Conservation (phyloP, 2,113 vertebrate species). For the Origma solitaria region DNA sequence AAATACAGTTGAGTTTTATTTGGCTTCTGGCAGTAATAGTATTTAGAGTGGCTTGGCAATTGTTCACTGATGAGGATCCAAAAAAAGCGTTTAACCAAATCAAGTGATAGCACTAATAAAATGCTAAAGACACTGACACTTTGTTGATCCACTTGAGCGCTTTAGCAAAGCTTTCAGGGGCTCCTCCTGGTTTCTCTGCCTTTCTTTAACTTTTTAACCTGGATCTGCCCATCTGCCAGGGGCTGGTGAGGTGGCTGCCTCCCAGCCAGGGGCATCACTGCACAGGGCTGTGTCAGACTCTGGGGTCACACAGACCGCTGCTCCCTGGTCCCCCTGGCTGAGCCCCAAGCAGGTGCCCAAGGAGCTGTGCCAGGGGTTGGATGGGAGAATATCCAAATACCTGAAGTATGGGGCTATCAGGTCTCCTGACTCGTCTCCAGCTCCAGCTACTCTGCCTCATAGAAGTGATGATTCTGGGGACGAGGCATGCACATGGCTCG, state of each 20-base stretch:
- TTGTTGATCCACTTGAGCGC: neutral
- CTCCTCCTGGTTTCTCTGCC: neutral
- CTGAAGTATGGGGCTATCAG: neutral
- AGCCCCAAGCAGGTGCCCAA: neutral
- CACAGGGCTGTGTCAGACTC: neutral
- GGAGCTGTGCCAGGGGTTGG: fast-evolving
- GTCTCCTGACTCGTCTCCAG: neutral
- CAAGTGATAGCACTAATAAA: neutral
- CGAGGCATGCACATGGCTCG: fast-evolving
- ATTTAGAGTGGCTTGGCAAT: slow-evolving; percentile 9
- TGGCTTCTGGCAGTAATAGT: neutral
- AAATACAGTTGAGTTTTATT: neutral
- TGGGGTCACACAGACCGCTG: neutral
- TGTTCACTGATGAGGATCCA: neutral
- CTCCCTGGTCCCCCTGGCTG: neutral
- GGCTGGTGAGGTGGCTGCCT: neutral
- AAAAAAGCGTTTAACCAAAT: slow-evolving; percentile 17
- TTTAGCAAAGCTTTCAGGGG: neutral
- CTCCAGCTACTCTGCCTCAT: neutral
- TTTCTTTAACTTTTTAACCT: neutral
- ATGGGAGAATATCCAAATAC: neutral
- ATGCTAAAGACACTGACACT: neutral
- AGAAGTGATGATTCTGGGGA: neutral
- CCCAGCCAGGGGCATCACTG: neutral
- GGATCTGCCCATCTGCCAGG: neutral